Base-by-base conservation (phyloP, 92 coral and sea anemone genomes). In the Isaurus tuberculatus region DNA sequence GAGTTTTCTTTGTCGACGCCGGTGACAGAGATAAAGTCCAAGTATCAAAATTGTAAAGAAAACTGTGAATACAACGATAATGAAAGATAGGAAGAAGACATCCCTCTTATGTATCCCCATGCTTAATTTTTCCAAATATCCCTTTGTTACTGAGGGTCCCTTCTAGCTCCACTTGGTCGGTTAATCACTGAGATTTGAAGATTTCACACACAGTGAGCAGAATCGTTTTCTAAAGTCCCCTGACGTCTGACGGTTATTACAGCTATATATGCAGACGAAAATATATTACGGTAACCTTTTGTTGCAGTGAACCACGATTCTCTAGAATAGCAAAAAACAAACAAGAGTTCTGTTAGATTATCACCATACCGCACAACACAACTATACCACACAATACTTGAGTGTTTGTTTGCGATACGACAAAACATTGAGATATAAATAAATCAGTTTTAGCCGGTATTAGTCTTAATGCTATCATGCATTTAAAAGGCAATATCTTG, bases 1-100 rank as follows among this genome's bases (percentile, higher is more conserved):
- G 34, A 77, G 82, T 31, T 77, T 58, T 34, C 16, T 43, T 58
- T 77, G 82, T 13, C 82, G 68, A 5, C 82, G 82, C 14, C 82
- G 82, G 36, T 77, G 82, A 14, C 82, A 77, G 13, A 77, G 55
- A 36, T 60, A 77, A 5, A 77, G 82, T 57, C 82, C 82, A 60
- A 61, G 51, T 14, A 77, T 34, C 15, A 77, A 48, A 34, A 77
- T 20, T 5, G 70, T 31, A 70, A 77, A 58, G 53, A 77, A 23
- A 22, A 77, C 40, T 26, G 82, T 31, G 10, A 77, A 77, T 15
- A 58, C 48, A 0, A 77, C 36, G 1, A 77, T 6, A 58, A 77
- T 58, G 15, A 58, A 58, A 10, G 51, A 31, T 22, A 77, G 82
- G 14, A 55, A 57, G 27, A 58, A 43, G 33, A 64, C 31, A 40